Evolutionary conservation across 2,888 invertebrate species (phyloP), one percentile per base, ranked within the genome.

Genomic region (Temnothorax rugatulus): DNA sequence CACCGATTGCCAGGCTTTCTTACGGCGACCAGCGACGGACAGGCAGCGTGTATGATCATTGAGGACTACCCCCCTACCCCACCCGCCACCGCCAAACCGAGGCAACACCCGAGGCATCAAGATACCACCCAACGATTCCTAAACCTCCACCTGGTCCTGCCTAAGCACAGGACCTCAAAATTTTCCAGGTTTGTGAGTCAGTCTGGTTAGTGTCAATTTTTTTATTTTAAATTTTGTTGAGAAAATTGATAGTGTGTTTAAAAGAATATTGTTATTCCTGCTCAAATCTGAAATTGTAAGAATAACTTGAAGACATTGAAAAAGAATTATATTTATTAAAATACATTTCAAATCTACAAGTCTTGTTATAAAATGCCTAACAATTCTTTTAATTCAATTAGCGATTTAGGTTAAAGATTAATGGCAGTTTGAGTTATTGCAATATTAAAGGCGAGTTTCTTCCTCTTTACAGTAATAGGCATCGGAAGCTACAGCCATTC

Each of bases 401-500:
- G 4, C 21, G 21, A 50, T 21, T 79, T n/a, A 54, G n/a, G 11
- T 71, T 1, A 18, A 69, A 3, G 13, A 15, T 41, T 25, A 41
- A 13, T 25, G 0, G 1, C 4, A n/a, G 34, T 44, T 81, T 15
- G 18, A 57, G 11, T 47, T 73, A 50, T 13, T 21, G 15, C 13
- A 11, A 21, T 75, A 50, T 18, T 13, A 54, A 83, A 41, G 8
- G 5, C 1, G n/a, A 52, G 3, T 5, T 9, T 82, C 15, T 52
- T 44, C 18, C 59, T 63, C 1, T 13, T 84, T 84, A 57, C 34
- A 94, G 98, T 97, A 98, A 98, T 97, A 98, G 98, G 96, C 98
- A 98, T 97, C 98, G 98, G 97, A 99, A 98, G 97, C 97, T 98
- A 96, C 97, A 98, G 96, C 98, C 98, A 95, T 98, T 98, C 97